Percentiles rank a stretch among this genome's conserved stretches.
Conservation (phyloP, 2,113 vertebrate species). For the Oceanites oceanicus region DNA sequence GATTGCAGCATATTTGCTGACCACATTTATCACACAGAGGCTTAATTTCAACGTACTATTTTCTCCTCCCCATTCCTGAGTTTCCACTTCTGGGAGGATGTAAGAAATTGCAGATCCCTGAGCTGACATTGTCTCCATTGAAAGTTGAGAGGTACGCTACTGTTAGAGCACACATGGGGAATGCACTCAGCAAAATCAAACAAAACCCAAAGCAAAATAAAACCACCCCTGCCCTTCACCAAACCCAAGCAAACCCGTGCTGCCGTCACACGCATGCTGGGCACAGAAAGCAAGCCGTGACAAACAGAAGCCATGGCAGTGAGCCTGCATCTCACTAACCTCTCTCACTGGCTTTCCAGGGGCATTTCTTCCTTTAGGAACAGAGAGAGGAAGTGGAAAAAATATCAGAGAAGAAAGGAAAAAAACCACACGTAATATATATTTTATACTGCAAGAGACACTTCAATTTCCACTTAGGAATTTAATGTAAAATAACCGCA, state of each 20-base stretch:
- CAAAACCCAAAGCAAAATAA: neutral
- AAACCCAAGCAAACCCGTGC: slow-evolving; percentile 59
- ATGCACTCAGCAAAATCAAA: slow-evolving; percentile 70
- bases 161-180: slow-evolving; percentile 50
- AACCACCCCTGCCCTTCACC: neutral
- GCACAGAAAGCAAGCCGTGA: slow-evolving; percentile 76
- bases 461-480: neutral
- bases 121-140: slow-evolving; percentile 8
- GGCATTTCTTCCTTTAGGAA: slow-evolving; percentile 89
- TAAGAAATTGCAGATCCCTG: neutral
- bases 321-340: slow-evolving; percentile 87
- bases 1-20: neutral
- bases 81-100: slow-evolving; percentile 8
- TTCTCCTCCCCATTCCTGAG: neutral
- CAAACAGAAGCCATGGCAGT: slow-evolving; percentile 78
- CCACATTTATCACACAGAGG: neutral
- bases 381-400: slow-evolving; percentile 74
- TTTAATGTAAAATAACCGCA: neutral
- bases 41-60: slow-evolving; percentile 14
- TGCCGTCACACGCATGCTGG: slow-evolving; percentile 70
- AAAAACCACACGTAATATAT: slow-evolving; percentile 54
- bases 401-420: slow-evolving; percentile 67
- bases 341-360: slow-evolving; percentile 93
- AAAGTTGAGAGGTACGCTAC: slow-evolving; percentile 70
- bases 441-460: neutral